Percentiles rank a stretch among this genome's conserved stretches.
Conservation (phyloP, 2,113 vertebrate species). For the Etheostoma cragini region DNA sequence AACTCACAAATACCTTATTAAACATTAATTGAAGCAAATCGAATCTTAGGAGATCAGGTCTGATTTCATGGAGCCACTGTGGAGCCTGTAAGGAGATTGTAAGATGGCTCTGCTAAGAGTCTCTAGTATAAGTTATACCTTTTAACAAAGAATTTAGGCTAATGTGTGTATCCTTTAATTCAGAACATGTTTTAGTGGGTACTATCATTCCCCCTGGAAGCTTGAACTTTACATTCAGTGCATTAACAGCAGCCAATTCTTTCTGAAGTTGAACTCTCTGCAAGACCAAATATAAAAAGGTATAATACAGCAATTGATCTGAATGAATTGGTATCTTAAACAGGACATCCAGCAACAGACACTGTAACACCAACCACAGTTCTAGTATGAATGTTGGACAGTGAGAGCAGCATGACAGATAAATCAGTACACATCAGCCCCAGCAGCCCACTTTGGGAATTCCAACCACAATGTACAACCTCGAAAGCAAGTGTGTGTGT, state of each 20-base stretch:
- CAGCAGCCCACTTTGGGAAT: neutral
- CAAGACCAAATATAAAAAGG: neutral
- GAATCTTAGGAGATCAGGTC: slow-evolving; percentile 58
- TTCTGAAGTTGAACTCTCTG: neutral
- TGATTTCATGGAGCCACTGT: slow-evolving; percentile 45
- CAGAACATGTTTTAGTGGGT: neutral
- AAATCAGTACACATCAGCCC: too few species aligned
- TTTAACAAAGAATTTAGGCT: neutral
- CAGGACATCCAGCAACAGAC: neutral
- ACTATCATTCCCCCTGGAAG: neutral
- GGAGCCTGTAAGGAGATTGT: slow-evolving; percentile 12
- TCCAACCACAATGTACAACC: neutral
- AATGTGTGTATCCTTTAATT: neutral
- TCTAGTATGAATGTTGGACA: neutral
- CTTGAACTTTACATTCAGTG: neutral
- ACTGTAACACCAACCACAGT: neutral
- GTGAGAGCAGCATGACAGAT: neutral
- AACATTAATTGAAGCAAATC: slow-evolving; percentile 65
- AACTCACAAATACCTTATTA: slow-evolving; percentile 55
- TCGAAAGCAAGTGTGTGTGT: neutral
- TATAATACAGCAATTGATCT: neutral
- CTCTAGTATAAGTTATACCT: neutral
- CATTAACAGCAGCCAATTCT: neutral
- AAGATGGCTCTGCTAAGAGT: neutral
- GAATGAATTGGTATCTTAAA: neutral